Evolutionary conservation across 2,888 invertebrate genomes (phyloP), one percentile per base, ranked within the genome.

Genomic region (Nemapogon koenigi): DNA sequence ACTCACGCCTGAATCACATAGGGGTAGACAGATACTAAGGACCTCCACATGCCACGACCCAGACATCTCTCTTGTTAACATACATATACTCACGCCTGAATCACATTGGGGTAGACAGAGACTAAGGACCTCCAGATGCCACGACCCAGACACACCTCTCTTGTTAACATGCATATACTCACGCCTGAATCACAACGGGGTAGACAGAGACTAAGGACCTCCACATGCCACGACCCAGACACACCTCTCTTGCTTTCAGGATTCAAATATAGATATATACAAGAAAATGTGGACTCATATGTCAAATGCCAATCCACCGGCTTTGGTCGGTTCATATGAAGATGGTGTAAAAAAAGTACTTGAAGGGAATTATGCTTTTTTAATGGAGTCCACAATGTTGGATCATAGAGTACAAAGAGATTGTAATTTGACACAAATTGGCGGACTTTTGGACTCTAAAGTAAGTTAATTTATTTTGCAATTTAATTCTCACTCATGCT

Each of bases 351-450:
- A 87, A 49, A 79, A 90, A 33, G 97, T 97, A 0, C 73, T 94
- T 35, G 85, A 85, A 37, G 95, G 91, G 1, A 91, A 97, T 67
- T 99, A 97, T 65, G 98, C 98, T 0, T 99, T 96, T 61, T 83
- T 99, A 13, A 97, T 98, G 93, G 98, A 99, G 75, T 97, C 96
- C 0, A 95, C 97, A 0, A 96, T 96, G 89, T 73, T 98, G 43
- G 98, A 99, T 66, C 99, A 97, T 58, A 86, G 89, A 7, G 93
- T 94, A n/a, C 91, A 94, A 67, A 79, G 97, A 32, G 92, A 97
- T 61, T 98, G 97, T 59, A 96, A 97, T 59, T 76, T 98, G 36
- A 97, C 96, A n/a, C 97, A 97, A 79, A 92, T 98, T 39, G 97
- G 97, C 0, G 97, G 97, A 0, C 50, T 80, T 0, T 41, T 80